Evolutionary conservation across 2,113 vertebrate species (phyloP).

Genomic region (Kryptolebias marmoratus): DNA sequence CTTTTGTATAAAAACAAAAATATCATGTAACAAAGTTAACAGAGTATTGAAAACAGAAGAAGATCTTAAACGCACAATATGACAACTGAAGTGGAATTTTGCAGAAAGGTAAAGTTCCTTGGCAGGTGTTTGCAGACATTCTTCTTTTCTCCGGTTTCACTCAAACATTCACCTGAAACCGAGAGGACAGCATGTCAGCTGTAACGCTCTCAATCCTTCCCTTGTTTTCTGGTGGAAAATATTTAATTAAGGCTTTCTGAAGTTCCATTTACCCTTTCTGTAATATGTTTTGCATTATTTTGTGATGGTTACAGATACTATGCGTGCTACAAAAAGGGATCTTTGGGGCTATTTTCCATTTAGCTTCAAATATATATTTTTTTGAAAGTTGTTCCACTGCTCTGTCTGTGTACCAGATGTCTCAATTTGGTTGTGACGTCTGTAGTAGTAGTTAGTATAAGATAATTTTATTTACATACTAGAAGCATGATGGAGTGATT

Average conservation of each 20-base stretch:
- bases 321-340: too few species aligned
- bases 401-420: background rate
- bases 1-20: too few species aligned
- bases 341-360: background rate
- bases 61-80: too few species aligned
- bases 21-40: too few species aligned
- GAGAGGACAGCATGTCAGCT: background rate
- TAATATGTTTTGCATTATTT: background rate
- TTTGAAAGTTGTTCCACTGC: constrained; percentile 3
- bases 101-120: too few species aligned
- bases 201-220: background rate
- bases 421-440: background rate
- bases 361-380: background rate
- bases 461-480: too few species aligned
- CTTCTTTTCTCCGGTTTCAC: background rate
- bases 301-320: background rate
- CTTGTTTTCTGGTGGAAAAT: constrained; percentile 8
- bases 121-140: too few species aligned
- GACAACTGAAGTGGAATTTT: too few species aligned
- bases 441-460: too few species aligned
- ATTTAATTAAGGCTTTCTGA: background rate
- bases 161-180: background rate
- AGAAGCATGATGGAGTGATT: too few species aligned
- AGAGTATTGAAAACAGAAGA: too few species aligned
- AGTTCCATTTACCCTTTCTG: too few species aligned